phyloP scores from a whole-genome alignment of 2,797 vertebrate genomes.

The Scolopax bukidnonensis region DNA sequence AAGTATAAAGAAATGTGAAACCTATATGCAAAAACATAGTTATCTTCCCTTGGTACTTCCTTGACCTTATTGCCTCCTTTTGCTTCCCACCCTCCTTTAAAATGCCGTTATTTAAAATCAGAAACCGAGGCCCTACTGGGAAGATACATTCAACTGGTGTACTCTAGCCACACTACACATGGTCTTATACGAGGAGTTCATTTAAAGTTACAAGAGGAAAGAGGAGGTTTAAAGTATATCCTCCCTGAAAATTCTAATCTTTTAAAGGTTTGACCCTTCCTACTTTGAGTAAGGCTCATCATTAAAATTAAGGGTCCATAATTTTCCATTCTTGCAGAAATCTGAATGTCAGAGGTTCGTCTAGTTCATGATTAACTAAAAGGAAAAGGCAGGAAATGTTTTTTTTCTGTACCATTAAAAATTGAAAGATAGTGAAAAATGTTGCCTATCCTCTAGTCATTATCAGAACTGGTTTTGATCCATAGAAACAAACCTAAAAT shows the following conservation, averaged over 20 bases:
- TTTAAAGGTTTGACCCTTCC: not conserved
- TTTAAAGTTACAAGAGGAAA: slow-evolving; percentile 1
- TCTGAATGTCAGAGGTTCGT: not conserved
- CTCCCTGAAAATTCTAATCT: not conserved
- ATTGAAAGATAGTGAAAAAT: not conserved
- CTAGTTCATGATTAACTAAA: not conserved
- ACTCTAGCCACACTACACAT: not conserved
- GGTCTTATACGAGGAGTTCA: not conserved
- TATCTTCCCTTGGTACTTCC: not conserved
- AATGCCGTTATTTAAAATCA: not conserved
- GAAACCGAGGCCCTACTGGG: not conserved
- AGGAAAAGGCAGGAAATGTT: not conserved
- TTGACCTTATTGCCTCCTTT: not conserved
- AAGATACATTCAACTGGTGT: not conserved
- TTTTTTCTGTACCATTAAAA: not conserved
- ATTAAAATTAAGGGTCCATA: not conserved
- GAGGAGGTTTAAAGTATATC: not conserved
- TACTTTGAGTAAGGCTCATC: not conserved
- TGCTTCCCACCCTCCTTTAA: not conserved
- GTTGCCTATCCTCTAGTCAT: not conserved
- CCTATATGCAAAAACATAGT: not conserved
- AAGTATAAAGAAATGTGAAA: not conserved
- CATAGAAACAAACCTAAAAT: not conserved
- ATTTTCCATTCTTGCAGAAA: not conserved
- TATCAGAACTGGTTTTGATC: not conserved